Conservation (phyloP, 2,888 invertebrate species). For the Auanema sp. region DNA sequence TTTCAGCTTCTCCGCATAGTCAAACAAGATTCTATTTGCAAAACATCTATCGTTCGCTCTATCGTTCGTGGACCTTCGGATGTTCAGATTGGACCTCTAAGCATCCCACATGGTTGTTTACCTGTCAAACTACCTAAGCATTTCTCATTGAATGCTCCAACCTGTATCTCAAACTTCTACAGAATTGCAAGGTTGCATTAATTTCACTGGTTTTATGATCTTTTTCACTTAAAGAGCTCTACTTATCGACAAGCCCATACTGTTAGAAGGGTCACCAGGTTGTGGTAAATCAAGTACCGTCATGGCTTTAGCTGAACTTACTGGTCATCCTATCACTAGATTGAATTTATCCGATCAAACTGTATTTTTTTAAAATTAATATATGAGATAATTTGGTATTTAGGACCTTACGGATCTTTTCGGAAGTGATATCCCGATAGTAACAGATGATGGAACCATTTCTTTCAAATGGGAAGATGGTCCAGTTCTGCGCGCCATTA, state of each 20-base stretch:
- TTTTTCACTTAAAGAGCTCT: slow-evolving; percentile 76
- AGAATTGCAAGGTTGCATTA: slow-evolving; percentile 72
- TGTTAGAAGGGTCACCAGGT: slow-evolving; percentile 91
- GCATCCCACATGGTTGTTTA: slow-evolving; percentile 30
- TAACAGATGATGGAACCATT: slow-evolving; percentile 75
- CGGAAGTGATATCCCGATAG: slow-evolving; percentile 92
- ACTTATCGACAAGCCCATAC: slow-evolving; percentile 78
- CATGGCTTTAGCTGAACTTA: slow-evolving; percentile 81
- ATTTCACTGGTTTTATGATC: not conserved
- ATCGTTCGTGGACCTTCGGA: slow-evolving; percentile 10
- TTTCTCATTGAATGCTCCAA: slow-evolving; percentile 64
- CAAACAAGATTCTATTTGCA: not conserved
- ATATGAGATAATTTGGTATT: slow-evolving; percentile 23
- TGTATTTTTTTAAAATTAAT: slow-evolving; percentile 68
- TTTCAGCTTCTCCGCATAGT: not conserved
- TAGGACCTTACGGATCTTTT: slow-evolving; percentile 94
- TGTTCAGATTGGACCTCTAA: slow-evolving; percentile 28
- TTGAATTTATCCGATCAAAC: slow-evolving; percentile 99
- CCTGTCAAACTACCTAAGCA: slow-evolving; percentile 75
- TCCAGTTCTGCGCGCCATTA: slow-evolving; percentile 86
- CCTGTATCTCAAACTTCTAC: slow-evolving; percentile 76
- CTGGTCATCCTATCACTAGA: slow-evolving; percentile 82
- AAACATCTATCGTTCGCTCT: not conserved
- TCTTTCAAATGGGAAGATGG: slow-evolving; percentile 97
- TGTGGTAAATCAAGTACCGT: slow-evolving; percentile 97